These are phyloP conservation scores for Dryadula phaetusa DNA, from an alignment of 2,888 invertebrate genomes.

Conservation along the genomic window DNA sequence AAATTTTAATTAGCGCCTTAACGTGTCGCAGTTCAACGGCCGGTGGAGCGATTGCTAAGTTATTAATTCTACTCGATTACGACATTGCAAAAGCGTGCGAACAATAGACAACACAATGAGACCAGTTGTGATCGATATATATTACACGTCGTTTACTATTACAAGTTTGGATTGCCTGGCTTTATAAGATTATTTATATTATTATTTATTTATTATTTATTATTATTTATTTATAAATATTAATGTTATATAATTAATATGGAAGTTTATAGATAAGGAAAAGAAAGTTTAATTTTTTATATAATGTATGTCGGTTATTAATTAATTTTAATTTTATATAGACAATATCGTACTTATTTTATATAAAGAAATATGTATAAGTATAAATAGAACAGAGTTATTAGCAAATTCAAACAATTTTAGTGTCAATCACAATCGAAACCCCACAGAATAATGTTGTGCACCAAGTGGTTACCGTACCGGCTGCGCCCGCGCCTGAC, in stretches of 20 bases:
- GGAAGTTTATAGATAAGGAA: no score
- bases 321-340: no score
- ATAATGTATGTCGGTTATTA: no score
- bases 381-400: background rate
- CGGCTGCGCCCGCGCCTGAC: conserved; percentile 41
- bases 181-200: no score
- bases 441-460: conserved; percentile 18
- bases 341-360: no score
- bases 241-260: background rate
- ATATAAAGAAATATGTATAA: no score
- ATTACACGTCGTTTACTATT: conserved; percentile 26
- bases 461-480: conserved; percentile 21
- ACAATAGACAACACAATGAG: conserved; percentile 53
- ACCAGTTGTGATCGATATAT: conserved; percentile 47
- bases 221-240: background rate
- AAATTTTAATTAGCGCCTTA: conserved; percentile 40
- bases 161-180: background rate
- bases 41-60: conserved; percentile 46
- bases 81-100: conserved; percentile 53
- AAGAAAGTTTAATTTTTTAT: no score
- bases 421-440: conserved; percentile 22
- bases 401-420: background rate
- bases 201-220: no score
- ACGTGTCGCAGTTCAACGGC: conserved; percentile 48
- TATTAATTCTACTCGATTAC: conserved; percentile 55